Percentiles rank a stretch among this genome's conserved stretches.
phyloP scores from a whole-genome alignment of 2,888 invertebrate genomes.

The Nemoura dubitans region DNA sequence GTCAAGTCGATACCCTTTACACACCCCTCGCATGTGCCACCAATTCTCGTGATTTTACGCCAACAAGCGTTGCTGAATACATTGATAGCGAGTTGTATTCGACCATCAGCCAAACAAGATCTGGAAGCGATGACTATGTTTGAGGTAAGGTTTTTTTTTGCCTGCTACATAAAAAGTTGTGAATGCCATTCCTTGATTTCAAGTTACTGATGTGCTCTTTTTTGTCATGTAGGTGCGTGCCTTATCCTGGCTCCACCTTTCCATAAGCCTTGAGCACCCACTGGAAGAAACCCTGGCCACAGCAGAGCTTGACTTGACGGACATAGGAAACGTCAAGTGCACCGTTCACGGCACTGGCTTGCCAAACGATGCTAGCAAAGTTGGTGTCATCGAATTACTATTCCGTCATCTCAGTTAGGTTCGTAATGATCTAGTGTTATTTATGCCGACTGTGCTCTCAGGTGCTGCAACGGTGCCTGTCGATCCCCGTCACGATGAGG shows the following conservation, averaged over 20 bases:
- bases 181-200: background rate
- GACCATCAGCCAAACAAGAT: slow-evolving; percentile 82
- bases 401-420: no score
- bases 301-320: slow-evolving; percentile 85
- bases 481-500: slow-evolving; percentile 91
- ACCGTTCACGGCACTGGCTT: slow-evolving; percentile 69
- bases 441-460: background rate
- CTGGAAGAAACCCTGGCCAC: slow-evolving; percentile 92
- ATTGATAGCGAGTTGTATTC: slow-evolving; percentile 86
- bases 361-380: slow-evolving; percentile 66
- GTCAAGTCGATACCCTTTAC: slow-evolving; percentile 89
- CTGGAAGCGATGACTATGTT: slow-evolving; percentile 84
- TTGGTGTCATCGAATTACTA: slow-evolving; percentile 58
- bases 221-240: slow-evolving; percentile 84
- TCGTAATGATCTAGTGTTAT: no score
- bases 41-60: slow-evolving; percentile 82
- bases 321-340: slow-evolving; percentile 82
- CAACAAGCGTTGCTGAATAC: slow-evolving; percentile 94
- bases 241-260: slow-evolving; percentile 87
- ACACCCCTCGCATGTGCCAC: slow-evolving; percentile 91
- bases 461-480: slow-evolving; percentile 68
- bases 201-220: background rate
- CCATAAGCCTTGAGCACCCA: slow-evolving; percentile 92
- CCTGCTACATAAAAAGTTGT: background rate
- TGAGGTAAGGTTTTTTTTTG: slow-evolving; percentile 68